phyloP scores from a whole-genome alignment of 2,113 vertebrate genomes.

The Emberiza fucata region DNA sequence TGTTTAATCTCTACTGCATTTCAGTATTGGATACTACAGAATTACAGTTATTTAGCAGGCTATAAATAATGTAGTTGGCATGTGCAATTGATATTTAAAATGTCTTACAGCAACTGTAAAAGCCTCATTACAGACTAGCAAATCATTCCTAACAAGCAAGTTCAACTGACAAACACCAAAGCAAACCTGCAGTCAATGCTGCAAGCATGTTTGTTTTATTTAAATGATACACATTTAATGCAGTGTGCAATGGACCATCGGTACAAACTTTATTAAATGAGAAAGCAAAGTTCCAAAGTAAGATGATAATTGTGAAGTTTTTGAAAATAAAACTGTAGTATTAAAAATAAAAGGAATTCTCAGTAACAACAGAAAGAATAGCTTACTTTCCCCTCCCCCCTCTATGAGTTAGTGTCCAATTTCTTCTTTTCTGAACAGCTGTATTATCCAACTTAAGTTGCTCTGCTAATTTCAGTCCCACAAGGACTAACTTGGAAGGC shows the following conservation, averaged over 20 bases:
- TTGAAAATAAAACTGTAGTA: constrained; percentile 29
- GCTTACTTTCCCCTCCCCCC: constrained; percentile 42
- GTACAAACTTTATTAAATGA: constrained; percentile 20
- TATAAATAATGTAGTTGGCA: constrained; percentile 73
- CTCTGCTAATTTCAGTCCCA: constrained; percentile 81
- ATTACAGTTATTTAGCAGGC: constrained; percentile 71
- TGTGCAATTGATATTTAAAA: constrained; percentile 72
- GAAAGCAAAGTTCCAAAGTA: neutral
- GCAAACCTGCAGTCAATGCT: constrained; percentile 1
- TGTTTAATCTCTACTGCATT: constrained; percentile 70
- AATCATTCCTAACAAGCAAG: constrained; percentile 71
- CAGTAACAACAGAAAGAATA: constrained; percentile 63
- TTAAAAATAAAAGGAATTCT: neutral
- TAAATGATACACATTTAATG: constrained; percentile 37
- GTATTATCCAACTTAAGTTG: constrained; percentile 82
- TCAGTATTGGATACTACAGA: constrained; percentile 70
- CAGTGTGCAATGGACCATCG: neutral
- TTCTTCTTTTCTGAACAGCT: constrained; percentile 79
- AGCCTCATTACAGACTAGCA: constrained; percentile 66
- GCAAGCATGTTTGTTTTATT: constrained; percentile 24
- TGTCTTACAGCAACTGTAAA: constrained; percentile 72
- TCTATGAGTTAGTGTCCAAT: constrained; percentile 71
- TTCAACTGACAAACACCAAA: constrained; percentile 64
- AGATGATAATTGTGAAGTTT: neutral
- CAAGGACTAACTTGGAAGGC: constrained; percentile 79